Evolutionary conservation across 1,140 invertebrate genomes (phyloP).

Genomic region (Stegodyphus mimosarum): DNA sequence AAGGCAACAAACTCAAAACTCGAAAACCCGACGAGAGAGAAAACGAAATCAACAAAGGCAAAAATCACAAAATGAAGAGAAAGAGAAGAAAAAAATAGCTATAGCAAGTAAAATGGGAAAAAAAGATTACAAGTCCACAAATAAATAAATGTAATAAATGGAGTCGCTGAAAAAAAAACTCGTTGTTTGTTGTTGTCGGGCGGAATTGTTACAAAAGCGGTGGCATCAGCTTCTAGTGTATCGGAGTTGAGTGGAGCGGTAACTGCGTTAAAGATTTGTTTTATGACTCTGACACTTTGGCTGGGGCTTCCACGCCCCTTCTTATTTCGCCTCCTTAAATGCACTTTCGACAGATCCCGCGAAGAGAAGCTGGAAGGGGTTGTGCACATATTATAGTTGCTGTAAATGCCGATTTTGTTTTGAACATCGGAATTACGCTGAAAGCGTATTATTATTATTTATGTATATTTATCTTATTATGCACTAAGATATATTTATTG

Average conservation of each 20-base stretch:
- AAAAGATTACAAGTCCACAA: constrained; percentile 28
- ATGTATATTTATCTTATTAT: too few species aligned
- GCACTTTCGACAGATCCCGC: constrained; percentile 45
- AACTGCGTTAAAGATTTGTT: constrained; percentile 61
- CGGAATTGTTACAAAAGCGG: constrained; percentile 52
- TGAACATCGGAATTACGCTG: too few species aligned
- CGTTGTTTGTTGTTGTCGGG: constrained; percentile 47
- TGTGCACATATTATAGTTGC: neutral
- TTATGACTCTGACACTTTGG: constrained; percentile 58
- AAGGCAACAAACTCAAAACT: constrained; percentile 6
- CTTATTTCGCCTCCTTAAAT: constrained; percentile 50
- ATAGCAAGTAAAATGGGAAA: neutral
- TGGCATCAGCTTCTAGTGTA: constrained; percentile 55
- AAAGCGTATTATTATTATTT: too few species aligned
- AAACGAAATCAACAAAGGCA: constrained; percentile 44
- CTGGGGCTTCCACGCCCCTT: constrained; percentile 40
- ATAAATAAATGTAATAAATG: constrained; percentile 61
- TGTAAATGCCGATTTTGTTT: too few species aligned
- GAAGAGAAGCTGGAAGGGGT: constrained; percentile 12
- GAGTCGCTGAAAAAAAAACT: constrained; percentile 30
- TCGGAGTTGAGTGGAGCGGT: constrained; percentile 57
- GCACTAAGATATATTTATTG: too few species aligned
- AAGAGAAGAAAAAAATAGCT: neutral
- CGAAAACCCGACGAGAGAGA: constrained; percentile 24
- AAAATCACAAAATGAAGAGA: neutral